Percentiles rank a stretch among this genome's conserved stretches.
Evolutionary conservation across 2,113 vertebrate genomes (phyloP).

Genomic region (Kryptolebias marmoratus): DNA sequence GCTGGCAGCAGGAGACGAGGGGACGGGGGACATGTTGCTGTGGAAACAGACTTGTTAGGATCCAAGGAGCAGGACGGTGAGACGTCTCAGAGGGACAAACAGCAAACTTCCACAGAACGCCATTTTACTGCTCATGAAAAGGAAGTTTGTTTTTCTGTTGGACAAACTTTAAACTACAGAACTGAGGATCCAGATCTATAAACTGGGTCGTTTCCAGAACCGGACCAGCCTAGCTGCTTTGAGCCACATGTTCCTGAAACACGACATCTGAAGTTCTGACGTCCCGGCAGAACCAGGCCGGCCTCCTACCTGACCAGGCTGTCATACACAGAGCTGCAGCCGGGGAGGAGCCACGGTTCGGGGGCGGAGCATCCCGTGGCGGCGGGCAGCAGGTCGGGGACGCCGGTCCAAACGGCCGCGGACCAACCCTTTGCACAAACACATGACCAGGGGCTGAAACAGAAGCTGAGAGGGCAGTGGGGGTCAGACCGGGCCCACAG

Average conservation of each 20-base stretch:
- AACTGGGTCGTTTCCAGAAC: too few species aligned
- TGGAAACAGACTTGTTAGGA: neutral
- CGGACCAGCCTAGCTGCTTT: too few species aligned
- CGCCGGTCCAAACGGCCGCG: slow-evolving; percentile 62
- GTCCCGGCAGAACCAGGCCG: neutral
- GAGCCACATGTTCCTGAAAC: neutral
- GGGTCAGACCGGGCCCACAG: neutral
- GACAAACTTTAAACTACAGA: too few species aligned
- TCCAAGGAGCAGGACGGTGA: too few species aligned
- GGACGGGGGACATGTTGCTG: slow-evolving; percentile 66
- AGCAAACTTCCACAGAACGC: too few species aligned
- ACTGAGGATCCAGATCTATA: too few species aligned
- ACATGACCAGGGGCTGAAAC: slow-evolving; percentile 55
- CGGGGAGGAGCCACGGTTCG: slow-evolving; percentile 85
- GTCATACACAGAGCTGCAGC: slow-evolving; percentile 82
- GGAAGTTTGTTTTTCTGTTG: too few species aligned
- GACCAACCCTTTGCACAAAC: slow-evolving; percentile 67
- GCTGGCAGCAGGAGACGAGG: slow-evolving; percentile 34
- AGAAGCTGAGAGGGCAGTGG: slow-evolving; percentile 32
- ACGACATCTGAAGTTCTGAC: neutral
- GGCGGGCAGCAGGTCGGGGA: slow-evolving; percentile 56
- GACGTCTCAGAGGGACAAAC: too few species aligned
- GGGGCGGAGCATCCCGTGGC: slow-evolving; percentile 58
- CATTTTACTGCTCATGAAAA: too few species aligned
- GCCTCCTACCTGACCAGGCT: slow-evolving; percentile 81